Evolutionary conservation across 1,140 invertebrate genomes (phyloP).

Genomic region (Latrodectus geometricus): DNA sequence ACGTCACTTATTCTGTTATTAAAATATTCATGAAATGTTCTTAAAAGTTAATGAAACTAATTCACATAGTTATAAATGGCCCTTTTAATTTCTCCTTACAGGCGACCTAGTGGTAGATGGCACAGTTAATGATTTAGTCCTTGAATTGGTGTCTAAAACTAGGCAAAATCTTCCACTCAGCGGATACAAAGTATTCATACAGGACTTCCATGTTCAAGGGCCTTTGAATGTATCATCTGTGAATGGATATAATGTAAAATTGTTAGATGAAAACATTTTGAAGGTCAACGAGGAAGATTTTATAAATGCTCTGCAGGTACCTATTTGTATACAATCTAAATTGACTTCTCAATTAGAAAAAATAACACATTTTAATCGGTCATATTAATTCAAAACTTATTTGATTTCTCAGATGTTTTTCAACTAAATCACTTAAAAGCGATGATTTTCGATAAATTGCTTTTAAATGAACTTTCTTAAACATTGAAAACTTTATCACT

Average conservation of each 20-base stretch:
- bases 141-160: constrained; percentile 11
- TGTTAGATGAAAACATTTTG: constrained; percentile 5
- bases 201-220: background rate
- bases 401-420: too few species aligned
- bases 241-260: constrained; percentile 11
- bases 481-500: too few species aligned
- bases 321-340: background rate
- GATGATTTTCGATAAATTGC: too few species aligned
- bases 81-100: constrained; percentile 12
- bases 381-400: too few species aligned
- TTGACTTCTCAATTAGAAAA: too few species aligned
- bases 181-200: constrained; percentile 1
- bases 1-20: too few species aligned
- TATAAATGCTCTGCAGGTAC: constrained; percentile 12
- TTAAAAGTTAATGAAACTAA: too few species aligned
- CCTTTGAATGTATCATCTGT: background rate
- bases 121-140: constrained; percentile 9
- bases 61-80: too few species aligned
- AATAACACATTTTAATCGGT: too few species aligned
- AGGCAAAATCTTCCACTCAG: background rate
- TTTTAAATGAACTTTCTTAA: too few species aligned
- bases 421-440: too few species aligned
- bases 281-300: constrained; percentile 8
- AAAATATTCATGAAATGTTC: too few species aligned
- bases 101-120: constrained; percentile 13